phyloP scores from a whole-genome alignment of 2,113 vertebrate species.

The Clarias batrachus region DNA sequence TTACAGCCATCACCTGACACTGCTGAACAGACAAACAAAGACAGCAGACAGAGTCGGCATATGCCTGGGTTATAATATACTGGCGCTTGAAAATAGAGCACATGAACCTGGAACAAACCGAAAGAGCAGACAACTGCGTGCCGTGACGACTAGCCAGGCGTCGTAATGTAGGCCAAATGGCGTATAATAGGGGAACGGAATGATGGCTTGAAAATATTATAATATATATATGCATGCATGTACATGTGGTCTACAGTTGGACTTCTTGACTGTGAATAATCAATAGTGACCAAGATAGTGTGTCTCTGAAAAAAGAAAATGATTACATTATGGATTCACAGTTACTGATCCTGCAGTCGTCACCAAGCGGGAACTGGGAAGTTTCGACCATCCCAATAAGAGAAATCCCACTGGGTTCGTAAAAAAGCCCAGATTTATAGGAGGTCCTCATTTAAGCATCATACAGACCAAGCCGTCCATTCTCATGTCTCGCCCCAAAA shows the following conservation, averaged over 20 bases:
- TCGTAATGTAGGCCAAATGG: neutral
- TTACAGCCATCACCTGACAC: conserved; percentile 27
- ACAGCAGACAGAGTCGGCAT: neutral
- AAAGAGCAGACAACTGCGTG: neutral
- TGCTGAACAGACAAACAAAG: neutral
- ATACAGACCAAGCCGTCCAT: neutral
- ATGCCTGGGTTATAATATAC: neutral
- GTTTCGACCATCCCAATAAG: neutral
- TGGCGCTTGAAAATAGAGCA: neutral
- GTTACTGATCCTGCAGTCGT: neutral
- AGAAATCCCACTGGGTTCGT: neutral
- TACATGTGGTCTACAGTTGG: neutral
- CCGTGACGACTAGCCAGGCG: neutral
- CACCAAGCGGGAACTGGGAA: neutral
- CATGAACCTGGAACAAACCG: neutral
- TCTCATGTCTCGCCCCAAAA: neutral
- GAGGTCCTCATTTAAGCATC: too few species aligned
- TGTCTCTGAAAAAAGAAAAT: too few species aligned
- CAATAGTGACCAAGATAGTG: neutral
- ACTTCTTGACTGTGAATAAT: neutral
- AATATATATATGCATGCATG: neutral
- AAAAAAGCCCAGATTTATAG: neutral
- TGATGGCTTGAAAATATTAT: neutral
- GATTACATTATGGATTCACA: neutral
- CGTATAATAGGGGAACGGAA: neutral